Evolutionary conservation across 2,113 vertebrate genomes (phyloP).

Genomic region (Myotis davidii): DNA sequence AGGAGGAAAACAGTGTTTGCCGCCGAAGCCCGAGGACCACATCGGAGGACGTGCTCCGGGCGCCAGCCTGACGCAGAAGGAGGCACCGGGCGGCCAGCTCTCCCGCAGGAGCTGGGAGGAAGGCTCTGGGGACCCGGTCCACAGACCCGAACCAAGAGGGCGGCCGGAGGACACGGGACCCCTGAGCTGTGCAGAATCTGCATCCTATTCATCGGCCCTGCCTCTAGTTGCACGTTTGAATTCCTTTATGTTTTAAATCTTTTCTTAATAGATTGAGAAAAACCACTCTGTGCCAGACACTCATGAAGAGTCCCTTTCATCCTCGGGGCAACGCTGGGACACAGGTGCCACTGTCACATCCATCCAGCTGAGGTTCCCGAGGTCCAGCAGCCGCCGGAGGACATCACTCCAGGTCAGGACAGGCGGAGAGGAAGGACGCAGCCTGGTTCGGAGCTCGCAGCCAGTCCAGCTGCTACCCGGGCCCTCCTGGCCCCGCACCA

Average conservation of each 20-base stretch:
- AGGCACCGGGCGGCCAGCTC: background rate
- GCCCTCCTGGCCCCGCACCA: background rate
- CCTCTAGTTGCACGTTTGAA: background rate
- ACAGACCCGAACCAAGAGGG: background rate
- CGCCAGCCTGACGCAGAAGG: background rate
- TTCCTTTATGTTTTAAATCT: background rate
- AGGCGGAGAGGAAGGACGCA: background rate
- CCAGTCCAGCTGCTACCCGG: background rate
- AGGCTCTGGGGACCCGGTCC: background rate
- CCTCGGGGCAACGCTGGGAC: background rate
- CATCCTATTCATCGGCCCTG: background rate
- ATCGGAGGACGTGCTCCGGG: background rate
- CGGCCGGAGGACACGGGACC: background rate
- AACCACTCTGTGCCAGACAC: background rate
- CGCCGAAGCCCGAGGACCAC: constrained; percentile 44
- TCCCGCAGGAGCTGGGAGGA: background rate
- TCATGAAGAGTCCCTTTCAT: background rate
- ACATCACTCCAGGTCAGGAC: background rate
- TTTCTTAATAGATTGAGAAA: background rate
- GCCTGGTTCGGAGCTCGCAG: background rate
- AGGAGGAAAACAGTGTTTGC: background rate
- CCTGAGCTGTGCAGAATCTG: background rate
- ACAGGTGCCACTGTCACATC: rapidly evolving
- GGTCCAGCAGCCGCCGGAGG: background rate
- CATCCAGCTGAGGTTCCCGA: background rate